Evolutionary conservation across 2,888 invertebrate genomes (phyloP).

Genomic region (Nymphalis c-album): DNA sequence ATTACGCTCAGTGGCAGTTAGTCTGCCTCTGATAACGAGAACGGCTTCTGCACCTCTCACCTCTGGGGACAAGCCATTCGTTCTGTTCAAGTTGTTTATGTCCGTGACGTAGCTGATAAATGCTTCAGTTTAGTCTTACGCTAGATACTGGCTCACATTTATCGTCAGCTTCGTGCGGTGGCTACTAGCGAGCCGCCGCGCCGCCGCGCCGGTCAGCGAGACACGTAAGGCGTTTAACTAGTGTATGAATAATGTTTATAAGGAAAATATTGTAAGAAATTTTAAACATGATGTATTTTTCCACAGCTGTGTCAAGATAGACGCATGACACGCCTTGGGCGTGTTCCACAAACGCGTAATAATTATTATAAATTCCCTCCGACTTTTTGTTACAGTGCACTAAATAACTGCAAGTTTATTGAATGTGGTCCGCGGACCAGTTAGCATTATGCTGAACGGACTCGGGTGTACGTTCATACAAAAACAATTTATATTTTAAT

Average conservation of each 20-base stretch:
- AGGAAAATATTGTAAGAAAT: not conserved
- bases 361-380: constrained; percentile 11
- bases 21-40: constrained; percentile 8
- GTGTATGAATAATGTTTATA: not conserved
- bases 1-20: constrained; percentile 3
- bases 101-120: constrained; percentile 5
- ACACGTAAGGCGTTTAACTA: not conserved
- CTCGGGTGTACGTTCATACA: not conserved
- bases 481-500: not conserved
- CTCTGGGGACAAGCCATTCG: constrained; percentile 1
- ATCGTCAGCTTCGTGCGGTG: not conserved
- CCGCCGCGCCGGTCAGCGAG: too few species aligned
- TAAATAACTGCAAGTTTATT: constrained; percentile 11
- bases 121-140: not conserved
- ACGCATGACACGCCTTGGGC: not conserved
- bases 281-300: not conserved
- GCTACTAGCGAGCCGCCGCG: not conserved
- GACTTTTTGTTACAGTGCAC: constrained; percentile 9
- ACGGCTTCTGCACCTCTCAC: constrained; percentile 8
- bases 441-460: not conserved
- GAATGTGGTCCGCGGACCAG: constrained; percentile 6
- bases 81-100: constrained; percentile 6
- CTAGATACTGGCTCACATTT: not conserved
- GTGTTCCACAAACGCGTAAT: constrained; percentile 11
- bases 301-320: constrained; percentile 8